These are phyloP conservation scores for Heliothis virescens DNA, from an alignment of 1,140 invertebrate species.

Conservation along the genomic window DNA sequence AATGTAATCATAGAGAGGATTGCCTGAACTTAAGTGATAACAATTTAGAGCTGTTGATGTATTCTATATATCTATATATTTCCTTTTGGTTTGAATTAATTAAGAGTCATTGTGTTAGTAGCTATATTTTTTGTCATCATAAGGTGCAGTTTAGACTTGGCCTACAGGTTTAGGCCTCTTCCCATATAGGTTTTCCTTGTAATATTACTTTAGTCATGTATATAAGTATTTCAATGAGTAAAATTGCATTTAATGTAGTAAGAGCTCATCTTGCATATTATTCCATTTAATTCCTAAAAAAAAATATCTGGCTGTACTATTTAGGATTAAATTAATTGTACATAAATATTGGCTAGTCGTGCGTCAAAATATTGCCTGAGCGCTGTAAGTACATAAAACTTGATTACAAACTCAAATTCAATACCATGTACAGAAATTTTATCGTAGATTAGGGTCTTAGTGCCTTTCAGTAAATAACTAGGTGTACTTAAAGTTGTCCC, in stretches of 20 bases:
- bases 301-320: slow-evolving; percentile 57
- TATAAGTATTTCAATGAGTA: slow-evolving; percentile 67
- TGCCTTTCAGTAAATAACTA: slow-evolving; percentile 76
- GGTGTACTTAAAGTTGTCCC: slow-evolving; percentile 72
- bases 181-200: slow-evolving; percentile 12
- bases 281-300: slow-evolving; percentile 51
- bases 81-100: neutral
- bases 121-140: neutral
- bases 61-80: too few species aligned
- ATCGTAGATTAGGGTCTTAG: slow-evolving; percentile 81
- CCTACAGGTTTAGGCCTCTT: neutral
- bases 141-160: slow-evolving; percentile 12
- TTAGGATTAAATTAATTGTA: slow-evolving; percentile 58
- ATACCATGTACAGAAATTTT: slow-evolving; percentile 76
- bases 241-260: slow-evolving; percentile 81
- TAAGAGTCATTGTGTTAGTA: neutral
- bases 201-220: slow-evolving; percentile 48
- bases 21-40: neutral
- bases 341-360: slow-evolving; percentile 76
- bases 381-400: slow-evolving; percentile 51
- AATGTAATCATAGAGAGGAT: neutral
- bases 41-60: too few species aligned
- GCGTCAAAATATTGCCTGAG: slow-evolving; percentile 63
- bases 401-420: slow-evolving; percentile 57
- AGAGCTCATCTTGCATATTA: slow-evolving; percentile 67